Percentiles rank a stretch among this genome's conserved stretches.
phyloP scores from a whole-genome alignment of 2,888 invertebrate species.

The Maniola hyperantus region DNA sequence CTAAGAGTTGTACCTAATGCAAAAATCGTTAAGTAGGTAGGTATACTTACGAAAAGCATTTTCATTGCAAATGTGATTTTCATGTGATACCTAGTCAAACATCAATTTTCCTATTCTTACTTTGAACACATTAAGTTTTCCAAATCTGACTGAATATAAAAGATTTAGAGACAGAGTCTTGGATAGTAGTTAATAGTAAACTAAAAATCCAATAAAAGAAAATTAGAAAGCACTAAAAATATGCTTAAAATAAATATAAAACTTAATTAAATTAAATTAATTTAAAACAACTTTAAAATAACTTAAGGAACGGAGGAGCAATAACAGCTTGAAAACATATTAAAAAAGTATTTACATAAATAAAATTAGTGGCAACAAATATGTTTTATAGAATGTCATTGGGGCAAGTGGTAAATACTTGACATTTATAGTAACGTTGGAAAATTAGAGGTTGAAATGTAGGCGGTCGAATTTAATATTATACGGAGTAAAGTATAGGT shows the following conservation, averaged over 20 bases:
- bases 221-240: not conserved
- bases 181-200: not conserved
- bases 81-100: too few species aligned
- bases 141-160: too few species aligned
- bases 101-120: too few species aligned
- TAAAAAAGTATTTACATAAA: not conserved
- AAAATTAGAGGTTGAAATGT: too few species aligned
- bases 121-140: too few species aligned
- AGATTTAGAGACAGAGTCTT: too few species aligned
- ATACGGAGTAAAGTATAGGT: too few species aligned
- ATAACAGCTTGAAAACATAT: not conserved
- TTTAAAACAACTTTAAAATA: conserved; percentile 39
- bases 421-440: not conserved
- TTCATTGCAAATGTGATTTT: too few species aligned
- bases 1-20: too few species aligned
- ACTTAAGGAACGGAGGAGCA: conserved; percentile 36
- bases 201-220: not conserved
- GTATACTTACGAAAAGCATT: too few species aligned
- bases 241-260: conserved; percentile 38
- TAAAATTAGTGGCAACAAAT: conserved; percentile 13
- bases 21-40: too few species aligned
- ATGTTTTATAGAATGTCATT: too few species aligned
- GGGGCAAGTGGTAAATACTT: not conserved
- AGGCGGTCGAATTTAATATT: not conserved
- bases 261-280: conserved; percentile 39